Evolutionary conservation across 2,113 vertebrate species (phyloP), one percentile per base, ranked within the genome.

Genomic region (Monopterus albus): DNA sequence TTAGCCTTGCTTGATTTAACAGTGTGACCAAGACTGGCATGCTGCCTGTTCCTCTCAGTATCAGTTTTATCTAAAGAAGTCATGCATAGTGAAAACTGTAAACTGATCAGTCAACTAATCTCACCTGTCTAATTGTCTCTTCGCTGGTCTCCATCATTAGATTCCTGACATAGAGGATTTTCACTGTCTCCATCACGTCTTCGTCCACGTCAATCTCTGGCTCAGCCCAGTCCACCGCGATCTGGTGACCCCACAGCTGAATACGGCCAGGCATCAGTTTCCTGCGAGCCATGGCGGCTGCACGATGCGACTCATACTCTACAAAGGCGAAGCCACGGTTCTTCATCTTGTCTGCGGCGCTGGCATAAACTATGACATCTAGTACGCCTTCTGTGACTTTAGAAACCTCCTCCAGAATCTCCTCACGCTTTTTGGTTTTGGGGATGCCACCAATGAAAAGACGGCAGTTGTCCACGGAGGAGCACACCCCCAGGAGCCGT

Each of bases 381-480:
- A 99, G 91, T 39, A 99, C 98, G 0, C 98, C 98, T 79, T 99
- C 98, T 0, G 98, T 99, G 89, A 99, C 98, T 84, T 99, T 99
- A 71, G 97, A 93, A 3, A 99, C 95, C 91, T 99, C 98, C 84
- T 98, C 97, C 76, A 99, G 88, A 89, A 99, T 99, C 91, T 99
- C 98, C 85, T 99, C 98, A n/a, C 97, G 95, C 86, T 99, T 99
- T 91, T 98, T 99, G 90, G 94, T 99, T 83, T 99, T 99, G 82
- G 98, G 97, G 87, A 99, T 99, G 59, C 98, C 98, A 0, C 98
- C 98, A 0, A 99, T 98, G 91, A 99, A 99, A 67, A 99, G 95
- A n/a, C 97, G 94, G 78, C 98, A 99, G 94, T 99, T 99, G 87
- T 99, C 97, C 13, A 99, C 98, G 0, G 97, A 98, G 86, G 95